A percentile compares a stretch with the other conserved stretches of the same genome.
Evolutionary conservation across 2,113 vertebrate species (phyloP).

Genomic region (Forbesichthys papilliferus): DNA sequence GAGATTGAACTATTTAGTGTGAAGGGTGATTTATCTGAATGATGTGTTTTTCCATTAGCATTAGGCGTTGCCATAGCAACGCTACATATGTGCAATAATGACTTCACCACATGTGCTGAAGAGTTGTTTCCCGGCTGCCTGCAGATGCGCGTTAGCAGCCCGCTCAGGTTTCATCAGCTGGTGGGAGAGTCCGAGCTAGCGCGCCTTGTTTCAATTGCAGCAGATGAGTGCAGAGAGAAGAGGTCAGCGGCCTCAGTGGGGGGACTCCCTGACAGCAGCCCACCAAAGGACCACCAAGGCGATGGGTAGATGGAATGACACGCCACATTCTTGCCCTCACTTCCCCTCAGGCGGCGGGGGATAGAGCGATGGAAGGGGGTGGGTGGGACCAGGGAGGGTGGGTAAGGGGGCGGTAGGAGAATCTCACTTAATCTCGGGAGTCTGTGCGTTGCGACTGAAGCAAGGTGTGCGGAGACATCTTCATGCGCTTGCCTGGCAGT

Average conservation of each 20-base stretch:
- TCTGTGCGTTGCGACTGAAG: slow-evolving; percentile 21
- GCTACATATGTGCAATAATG: slow-evolving; percentile 44
- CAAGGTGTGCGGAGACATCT: slow-evolving; percentile 39
- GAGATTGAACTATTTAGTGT: background rate
- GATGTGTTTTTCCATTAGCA: slow-evolving; percentile 8
- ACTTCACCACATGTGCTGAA: slow-evolving; percentile 51
- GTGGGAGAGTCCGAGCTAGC: slow-evolving; percentile 42
- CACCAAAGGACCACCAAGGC: slow-evolving; percentile 68
- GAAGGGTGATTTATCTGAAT: slow-evolving; percentile 12
- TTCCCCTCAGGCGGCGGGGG: slow-evolving; percentile 19
- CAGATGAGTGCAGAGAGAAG: slow-evolving; percentile 63
- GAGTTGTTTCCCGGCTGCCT: slow-evolving; percentile 53
- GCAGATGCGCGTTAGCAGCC: slow-evolving; percentile 53
- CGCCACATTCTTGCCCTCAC: slow-evolving; percentile 41
- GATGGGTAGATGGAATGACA: slow-evolving; percentile 56
- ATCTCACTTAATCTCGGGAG: slow-evolving; percentile 33
- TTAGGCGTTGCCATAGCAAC: slow-evolving; percentile 20
- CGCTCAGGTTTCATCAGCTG: slow-evolving; percentile 62
- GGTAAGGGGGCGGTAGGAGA: background rate
- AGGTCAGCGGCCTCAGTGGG: slow-evolving; percentile 56
- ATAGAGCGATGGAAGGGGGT: slow-evolving; percentile 25
- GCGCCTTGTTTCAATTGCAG: slow-evolving; percentile 53
- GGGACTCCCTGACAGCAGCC: slow-evolving; percentile 54
- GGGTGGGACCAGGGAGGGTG: background rate
- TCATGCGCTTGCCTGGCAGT: slow-evolving; percentile 26